Evolutionary conservation across 2,888 invertebrate genomes (phyloP).

Genomic region (Listrodromus nycthemerus): DNA sequence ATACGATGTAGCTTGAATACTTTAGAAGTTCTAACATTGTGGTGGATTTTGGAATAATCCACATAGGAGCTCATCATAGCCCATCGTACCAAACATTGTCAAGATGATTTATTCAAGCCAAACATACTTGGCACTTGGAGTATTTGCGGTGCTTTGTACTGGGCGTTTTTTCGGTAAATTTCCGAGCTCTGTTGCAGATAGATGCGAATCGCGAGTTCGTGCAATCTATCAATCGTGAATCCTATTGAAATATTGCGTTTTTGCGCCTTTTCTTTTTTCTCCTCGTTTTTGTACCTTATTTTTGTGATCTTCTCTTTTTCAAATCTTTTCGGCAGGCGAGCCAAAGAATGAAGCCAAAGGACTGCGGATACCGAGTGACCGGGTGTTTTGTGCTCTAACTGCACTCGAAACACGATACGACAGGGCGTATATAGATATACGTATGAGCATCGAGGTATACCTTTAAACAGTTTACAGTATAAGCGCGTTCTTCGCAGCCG

Average conservation of each 20-base stretch:
- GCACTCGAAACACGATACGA: not conserved
- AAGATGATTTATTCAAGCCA: no score
- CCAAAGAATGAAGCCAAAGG: not conserved
- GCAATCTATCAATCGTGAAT: not conserved
- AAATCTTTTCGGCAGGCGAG: not conserved
- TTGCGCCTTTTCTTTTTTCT: not conserved
- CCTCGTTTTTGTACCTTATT: not conserved
- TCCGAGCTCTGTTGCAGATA: not conserved
- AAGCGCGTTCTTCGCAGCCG: constrained; percentile 25
- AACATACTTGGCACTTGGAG: not conserved
- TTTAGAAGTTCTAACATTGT: no score
- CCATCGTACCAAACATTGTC: no score
- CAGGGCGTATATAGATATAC: not conserved
- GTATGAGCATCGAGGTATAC: constrained; percentile 5
- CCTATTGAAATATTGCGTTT: not conserved
- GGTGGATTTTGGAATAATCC: no score
- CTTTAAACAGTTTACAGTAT: not conserved
- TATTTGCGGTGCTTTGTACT: no score
- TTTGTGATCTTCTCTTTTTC: not conserved
- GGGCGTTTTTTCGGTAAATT: no score
- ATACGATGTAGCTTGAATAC: no score
- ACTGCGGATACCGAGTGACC: not conserved
- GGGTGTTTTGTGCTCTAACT: not conserved
- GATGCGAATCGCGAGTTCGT: not conserved
- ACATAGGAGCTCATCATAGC: no score